These are phyloP conservation scores for Sinella curviseta DNA, from an alignment of 1,140 invertebrate species.

Conservation along the genomic window DNA sequence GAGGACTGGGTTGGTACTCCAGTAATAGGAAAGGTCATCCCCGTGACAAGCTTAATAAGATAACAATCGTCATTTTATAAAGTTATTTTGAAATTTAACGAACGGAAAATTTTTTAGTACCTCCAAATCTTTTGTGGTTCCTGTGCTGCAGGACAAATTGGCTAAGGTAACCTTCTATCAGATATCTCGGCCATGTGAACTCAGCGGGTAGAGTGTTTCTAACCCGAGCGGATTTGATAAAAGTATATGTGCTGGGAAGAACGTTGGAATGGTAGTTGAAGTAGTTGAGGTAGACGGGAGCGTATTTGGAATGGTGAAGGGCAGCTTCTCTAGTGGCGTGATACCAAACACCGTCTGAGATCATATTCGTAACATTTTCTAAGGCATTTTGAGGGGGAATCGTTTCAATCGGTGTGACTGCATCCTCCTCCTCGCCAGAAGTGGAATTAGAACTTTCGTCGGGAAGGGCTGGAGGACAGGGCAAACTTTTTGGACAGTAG, in stretches of 20 bases:
- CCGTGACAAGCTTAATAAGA: constrained; percentile 14
- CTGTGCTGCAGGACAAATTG: not conserved
- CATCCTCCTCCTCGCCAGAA: not conserved
- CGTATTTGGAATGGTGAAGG: not conserved
- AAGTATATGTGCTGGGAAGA: not conserved
- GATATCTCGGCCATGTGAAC: not conserved
- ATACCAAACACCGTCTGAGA: constrained; percentile 9
- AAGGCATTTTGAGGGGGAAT: not conserved
- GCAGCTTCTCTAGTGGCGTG: not conserved
- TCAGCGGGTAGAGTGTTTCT: constrained; percentile 5
- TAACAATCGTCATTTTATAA: not conserved
- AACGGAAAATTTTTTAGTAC: not conserved
- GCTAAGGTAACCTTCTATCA: not conserved
- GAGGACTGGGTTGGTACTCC: not conserved
- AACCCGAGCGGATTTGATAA: constrained; percentile 2
- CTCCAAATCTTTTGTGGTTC: constrained; percentile 11
- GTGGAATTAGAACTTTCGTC: too few species aligned
- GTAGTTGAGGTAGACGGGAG: constrained; percentile 33
- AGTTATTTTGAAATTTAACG: not conserved
- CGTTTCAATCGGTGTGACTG: not conserved
- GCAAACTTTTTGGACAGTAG: not conserved
- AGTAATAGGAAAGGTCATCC: constrained; percentile 3
- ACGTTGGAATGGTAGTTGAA: constrained; percentile 14
- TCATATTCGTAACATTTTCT: constrained; percentile 1
- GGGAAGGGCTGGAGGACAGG: too few species aligned